These are phyloP conservation scores for Aphidius gifuensis DNA, from an alignment of 1,140 invertebrate genomes.

Conservation along the genomic window DNA sequence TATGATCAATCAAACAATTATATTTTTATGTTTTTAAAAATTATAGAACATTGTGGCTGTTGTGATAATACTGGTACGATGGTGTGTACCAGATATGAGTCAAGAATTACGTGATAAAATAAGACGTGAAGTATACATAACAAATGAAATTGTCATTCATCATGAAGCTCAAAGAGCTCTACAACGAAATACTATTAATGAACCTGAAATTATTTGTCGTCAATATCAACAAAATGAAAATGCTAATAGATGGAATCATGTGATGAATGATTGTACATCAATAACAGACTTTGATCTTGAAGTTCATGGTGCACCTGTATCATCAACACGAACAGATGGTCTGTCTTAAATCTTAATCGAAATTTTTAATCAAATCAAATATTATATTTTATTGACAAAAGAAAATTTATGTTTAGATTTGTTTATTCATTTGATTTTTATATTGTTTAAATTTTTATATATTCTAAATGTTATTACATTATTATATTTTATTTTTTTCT, in stretches of 20 bases:
- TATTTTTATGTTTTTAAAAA: conserved; percentile 20
- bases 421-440: no score
- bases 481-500: no score
- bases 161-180: conserved; percentile 67
- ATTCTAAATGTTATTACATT: no score
- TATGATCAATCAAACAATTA: conserved; percentile 6
- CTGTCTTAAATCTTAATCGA: no score
- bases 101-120: conserved; percentile 73
- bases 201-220: conserved; percentile 22
- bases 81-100: conserved; percentile 85
- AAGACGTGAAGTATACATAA: conserved; percentile 80
- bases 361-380: no score
- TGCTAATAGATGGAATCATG: conserved; percentile 38
- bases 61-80: conserved; percentile 78
- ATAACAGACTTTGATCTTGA: conserved; percentile 65
- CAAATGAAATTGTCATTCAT: conserved; percentile 85
- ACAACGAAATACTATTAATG: conserved; percentile 13
- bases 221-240: conserved; percentile 22
- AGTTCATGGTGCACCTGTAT: conserved; percentile 52
- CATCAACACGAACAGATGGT: background rate
- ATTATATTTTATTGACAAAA: no score
- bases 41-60: conserved; percentile 74
- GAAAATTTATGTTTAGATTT: no score
- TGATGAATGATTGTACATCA: conserved; percentile 60
- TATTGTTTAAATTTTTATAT: no score